Conservation (phyloP, 2,113 vertebrate genomes). For the Pygoscelis antarcticus region DNA sequence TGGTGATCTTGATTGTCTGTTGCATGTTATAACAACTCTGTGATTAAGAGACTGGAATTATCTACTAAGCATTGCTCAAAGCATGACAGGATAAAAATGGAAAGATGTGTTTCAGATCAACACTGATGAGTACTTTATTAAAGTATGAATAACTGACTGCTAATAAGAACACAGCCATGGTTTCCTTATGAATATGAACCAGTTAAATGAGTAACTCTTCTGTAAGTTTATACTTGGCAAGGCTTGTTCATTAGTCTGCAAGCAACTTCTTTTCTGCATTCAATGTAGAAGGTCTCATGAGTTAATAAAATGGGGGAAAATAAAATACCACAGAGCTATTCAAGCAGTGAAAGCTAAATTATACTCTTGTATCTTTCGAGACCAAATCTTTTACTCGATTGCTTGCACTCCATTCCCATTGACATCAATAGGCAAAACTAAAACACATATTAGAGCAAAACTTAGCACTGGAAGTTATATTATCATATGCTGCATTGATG, state of each 20-base stretch:
- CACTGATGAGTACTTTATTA: constrained; percentile 35
- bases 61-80: background rate
- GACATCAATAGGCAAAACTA: background rate
- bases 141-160: constrained; percentile 19
- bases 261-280: constrained; percentile 3
- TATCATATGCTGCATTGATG: background rate
- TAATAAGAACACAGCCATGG: background rate
- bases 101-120: constrained; percentile 27
- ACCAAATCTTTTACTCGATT: background rate
- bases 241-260: constrained; percentile 24
- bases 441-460: background rate
- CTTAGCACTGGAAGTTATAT: background rate
- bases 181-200: constrained; percentile 26
- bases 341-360: constrained; percentile 29
- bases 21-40: background rate
- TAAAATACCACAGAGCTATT: background rate
- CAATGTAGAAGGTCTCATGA: background rate
- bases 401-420: background rate
- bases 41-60: constrained; percentile 28
- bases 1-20: background rate
- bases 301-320: constrained; percentile 13
- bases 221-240: constrained; percentile 28
- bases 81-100: constrained; percentile 19
- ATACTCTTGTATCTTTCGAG: background rate
- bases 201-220: constrained; percentile 43